Conservation (phyloP, 92 coral and sea anemone genomes). For the Chrysogorgia sp. region DNA sequence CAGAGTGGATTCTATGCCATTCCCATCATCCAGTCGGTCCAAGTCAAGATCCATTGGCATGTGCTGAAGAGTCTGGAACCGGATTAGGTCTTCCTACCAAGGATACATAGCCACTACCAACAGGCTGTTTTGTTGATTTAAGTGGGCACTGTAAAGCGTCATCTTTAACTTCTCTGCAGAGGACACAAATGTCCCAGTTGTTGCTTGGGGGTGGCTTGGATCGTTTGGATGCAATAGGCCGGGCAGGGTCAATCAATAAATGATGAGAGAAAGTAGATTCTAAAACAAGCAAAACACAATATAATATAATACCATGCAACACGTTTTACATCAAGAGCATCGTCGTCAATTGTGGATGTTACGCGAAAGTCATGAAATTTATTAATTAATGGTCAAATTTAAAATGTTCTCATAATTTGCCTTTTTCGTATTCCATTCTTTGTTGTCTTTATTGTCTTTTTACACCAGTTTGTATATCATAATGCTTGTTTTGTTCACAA, state of each 20-base stretch:
- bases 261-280: conserved; percentile 21
- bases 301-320: neutral
- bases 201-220: conserved; percentile 30
- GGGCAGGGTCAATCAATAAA: conserved; percentile 23
- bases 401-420: too few relatives aligned
- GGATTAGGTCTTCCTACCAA: conserved; percentile 38
- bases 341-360: conserved; percentile 5
- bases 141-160: conserved; percentile 45
- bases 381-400: too few relatives aligned
- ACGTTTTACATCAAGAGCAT: too few relatives aligned
- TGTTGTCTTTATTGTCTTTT: too few relatives aligned
- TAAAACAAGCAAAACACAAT: neutral
- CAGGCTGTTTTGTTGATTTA: conserved; percentile 33
- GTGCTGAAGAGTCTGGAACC: conserved; percentile 14
- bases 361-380: too few relatives aligned
- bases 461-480: too few relatives aligned
- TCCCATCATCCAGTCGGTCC: conserved; percentile 32
- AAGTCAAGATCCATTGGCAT: conserved; percentile 23
- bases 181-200: conserved; percentile 59
- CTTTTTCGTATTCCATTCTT: too few relatives aligned
- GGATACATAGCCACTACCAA: conserved; percentile 31
- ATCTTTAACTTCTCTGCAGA: conserved; percentile 51
- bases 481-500: too few relatives aligned
- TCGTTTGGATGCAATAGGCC: conserved; percentile 20
- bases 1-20: conserved; percentile 37